A percentile compares a stretch with the other conserved stretches of the same genome.
Conservation (phyloP, 2,888 invertebrate genomes). For the Hymenopus coronatus region DNA sequence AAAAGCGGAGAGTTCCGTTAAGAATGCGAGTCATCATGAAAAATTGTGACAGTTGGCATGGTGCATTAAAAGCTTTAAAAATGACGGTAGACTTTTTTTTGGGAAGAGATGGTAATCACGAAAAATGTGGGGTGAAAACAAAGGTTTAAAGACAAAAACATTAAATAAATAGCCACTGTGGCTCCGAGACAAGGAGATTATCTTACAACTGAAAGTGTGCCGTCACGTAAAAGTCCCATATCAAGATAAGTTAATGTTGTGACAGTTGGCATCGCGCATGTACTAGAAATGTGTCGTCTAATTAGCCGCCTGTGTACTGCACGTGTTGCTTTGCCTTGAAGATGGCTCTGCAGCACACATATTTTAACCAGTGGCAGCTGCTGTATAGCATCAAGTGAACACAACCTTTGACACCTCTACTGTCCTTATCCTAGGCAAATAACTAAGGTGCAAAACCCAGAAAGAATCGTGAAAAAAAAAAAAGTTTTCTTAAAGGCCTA, state of each 20-base stretch:
- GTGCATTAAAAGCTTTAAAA: not conserved
- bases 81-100: no score
- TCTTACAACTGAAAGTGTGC: not conserved
- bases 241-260: not conserved
- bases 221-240: not conserved
- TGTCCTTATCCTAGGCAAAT: no score
- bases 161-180: not conserved
- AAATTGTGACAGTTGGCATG: not conserved
- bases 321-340: not conserved
- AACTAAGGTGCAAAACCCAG: no score
- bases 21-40: not conserved
- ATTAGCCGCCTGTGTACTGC: not conserved
- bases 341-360: no score
- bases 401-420: no score
- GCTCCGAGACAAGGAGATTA: not conserved
- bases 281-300: not conserved
- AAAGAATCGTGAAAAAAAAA: no score
- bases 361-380: no score
- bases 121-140: not conserved
- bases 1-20: no score
- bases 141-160: not conserved
- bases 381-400: no score
- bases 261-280: not conserved
- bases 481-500: no score
- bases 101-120: not conserved